Evolutionary conservation across 2,113 vertebrate genomes (phyloP).

Genomic region (Elgaria multicarinata): DNA sequence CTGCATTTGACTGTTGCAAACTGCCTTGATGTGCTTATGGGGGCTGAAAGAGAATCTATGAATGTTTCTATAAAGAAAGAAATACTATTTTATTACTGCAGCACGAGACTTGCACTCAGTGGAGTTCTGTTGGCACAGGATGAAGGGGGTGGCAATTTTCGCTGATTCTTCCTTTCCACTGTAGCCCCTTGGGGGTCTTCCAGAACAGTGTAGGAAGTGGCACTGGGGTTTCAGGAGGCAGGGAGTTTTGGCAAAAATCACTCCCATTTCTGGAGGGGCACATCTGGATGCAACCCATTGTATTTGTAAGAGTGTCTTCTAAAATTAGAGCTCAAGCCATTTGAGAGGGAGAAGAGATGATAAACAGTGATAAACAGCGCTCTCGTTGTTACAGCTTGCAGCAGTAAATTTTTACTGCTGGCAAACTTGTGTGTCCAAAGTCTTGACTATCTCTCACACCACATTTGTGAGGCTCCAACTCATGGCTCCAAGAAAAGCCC

Average conservation of each 20-base stretch:
- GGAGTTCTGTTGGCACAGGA: background rate
- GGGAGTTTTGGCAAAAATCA: background rate
- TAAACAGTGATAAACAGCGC: background rate
- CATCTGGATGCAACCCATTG: background rate
- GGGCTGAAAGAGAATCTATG: background rate
- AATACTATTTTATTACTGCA: background rate
- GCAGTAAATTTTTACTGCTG: background rate
- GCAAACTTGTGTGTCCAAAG: slow-evolving; percentile 10
- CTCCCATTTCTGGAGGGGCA: background rate
- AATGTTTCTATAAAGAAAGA: background rate
- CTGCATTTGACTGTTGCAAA: background rate
- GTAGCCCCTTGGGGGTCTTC: background rate
- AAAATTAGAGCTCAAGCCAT: background rate
- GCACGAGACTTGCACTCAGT: background rate
- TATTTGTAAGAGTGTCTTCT: background rate
- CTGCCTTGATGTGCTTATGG: background rate
- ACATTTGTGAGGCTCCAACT: background rate
- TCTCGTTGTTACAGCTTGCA: background rate
- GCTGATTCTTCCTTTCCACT: background rate
- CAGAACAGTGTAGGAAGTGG: background rate
- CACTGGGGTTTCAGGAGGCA: background rate
- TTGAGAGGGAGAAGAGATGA: background rate
- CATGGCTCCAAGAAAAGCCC: background rate
- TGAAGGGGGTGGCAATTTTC: background rate
- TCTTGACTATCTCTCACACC: background rate